Evolutionary conservation across 1,140 invertebrate species (phyloP), one percentile per base, ranked within the genome.

Genomic region (Kradibia gibbosae): DNA sequence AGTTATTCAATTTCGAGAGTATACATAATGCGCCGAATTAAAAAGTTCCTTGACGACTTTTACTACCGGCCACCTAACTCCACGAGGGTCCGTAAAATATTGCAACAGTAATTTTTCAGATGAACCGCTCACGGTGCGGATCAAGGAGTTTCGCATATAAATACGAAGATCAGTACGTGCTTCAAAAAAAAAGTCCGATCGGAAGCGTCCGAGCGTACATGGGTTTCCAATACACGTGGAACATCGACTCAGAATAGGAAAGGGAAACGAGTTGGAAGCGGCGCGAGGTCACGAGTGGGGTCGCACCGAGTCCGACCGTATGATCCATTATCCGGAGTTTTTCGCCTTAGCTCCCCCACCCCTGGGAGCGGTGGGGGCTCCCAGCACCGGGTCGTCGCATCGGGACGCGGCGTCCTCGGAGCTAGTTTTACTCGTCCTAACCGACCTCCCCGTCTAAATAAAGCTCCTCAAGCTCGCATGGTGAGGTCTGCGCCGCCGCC

Each of bases 371-470:
- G 39, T 17, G 13, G 1, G 31, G 10, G 55, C 25, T 76, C 28
- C 4, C 53, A 55, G 1, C 1, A 62, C 75, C 13, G 22, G 67
- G 39, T 22, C 77, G 48, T 53, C 10, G 25, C 34, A 36, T 75
- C 83, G 81, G 82, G 81, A 85, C 85, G 86, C 85, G 86, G 82
- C 83, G 88, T 90, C 88, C 89, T 90, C 89, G 88, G 79, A 70
- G 86, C 85, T 88, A 86, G 86, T 88, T 89, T 89, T 86, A 89
- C 87, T 87, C 87, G 88, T 89, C 88, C 89, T 89, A 87, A 84
- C 83, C 88, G 88, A 88, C 89, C 89, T 90, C 86, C 88, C 81
- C 83, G 86, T 88, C 88, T 86, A 89, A 90, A 89, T 90, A 89
- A 89, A 89, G 86, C 87, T 39, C 20, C 4, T 34, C 60, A 3